Base-by-base conservation (phyloP, 2,797 vertebrate species). In the Diplodus sargus region DNA sequence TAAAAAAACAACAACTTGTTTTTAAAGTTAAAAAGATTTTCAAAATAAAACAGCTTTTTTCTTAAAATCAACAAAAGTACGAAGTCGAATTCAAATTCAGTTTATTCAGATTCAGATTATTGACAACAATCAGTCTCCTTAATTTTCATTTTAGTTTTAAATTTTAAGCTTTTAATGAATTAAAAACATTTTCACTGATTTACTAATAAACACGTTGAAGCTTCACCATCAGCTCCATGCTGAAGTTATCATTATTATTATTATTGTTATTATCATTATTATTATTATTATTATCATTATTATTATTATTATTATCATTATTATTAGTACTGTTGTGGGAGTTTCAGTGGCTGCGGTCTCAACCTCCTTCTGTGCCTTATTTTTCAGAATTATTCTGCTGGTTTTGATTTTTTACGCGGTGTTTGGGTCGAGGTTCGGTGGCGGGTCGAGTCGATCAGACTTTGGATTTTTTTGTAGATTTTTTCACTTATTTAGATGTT, bases 291-390 rank as follows among this genome's bases (percentile, higher is more conserved):
- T 28, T 43, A 20, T 0, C 12, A 23, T 53, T 22, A 15, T 53
- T 5, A 6, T 68, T n/a, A 18, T 53, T 4, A 9, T 68, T 23
- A 7, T 14, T 15, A 11, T 52, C 13, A 3, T 56, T 58, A 15
- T 69, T 39, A 14, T 57, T 70, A 13, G 23, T 43, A 20, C 0
- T 15, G n/a, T 53, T 34, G 51, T 48, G 17, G 59, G 17, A 18
- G 11, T 34, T 58, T 70, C 23, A 28, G n/a, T 67, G 58, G 53
- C 63, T 66, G 74, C 22, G n/a, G 68, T 59, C 78, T 78, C 47
- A 20, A 77, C 56, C 45, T 83, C 71, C 72, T 81, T 63, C 77
- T 79, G 88, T 90, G 88, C 87, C 85, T 91, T 91, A 89, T 83
- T 86, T 84, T 30, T 82, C 51, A 60, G 25, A 23, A 69, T 71